A percentile compares a stretch with the other conserved stretches of the same genome.
Evolutionary conservation across 2,888 invertebrate genomes (phyloP).

Genomic region (Alentia gelatinosa): DNA sequence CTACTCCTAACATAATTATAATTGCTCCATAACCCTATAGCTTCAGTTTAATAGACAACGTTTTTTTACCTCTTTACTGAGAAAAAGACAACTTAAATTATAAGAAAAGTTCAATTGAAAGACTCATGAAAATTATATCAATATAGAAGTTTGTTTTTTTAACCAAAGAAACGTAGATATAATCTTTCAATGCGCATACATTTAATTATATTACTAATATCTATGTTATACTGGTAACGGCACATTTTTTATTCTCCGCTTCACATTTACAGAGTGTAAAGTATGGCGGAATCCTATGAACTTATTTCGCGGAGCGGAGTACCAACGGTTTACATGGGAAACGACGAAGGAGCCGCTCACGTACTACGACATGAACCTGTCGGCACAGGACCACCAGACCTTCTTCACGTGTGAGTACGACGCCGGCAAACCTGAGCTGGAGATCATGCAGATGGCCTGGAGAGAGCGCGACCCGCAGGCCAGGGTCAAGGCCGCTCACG

Average conservation of each 20-base stretch:
- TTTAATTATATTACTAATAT: too few species aligned
- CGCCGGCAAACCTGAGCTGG: slow-evolving; percentile 92
- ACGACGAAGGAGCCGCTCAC: slow-evolving; percentile 96
- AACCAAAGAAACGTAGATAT: too few species aligned
- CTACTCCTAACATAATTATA: too few species aligned
- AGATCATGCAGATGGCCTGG: slow-evolving; percentile 98
- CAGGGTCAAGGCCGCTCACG: slow-evolving; percentile 93
- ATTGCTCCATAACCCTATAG: too few species aligned
- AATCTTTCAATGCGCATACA: too few species aligned
- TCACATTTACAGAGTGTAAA: slow-evolving; percentile 88
- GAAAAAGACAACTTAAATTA: too few species aligned
- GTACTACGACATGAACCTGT: slow-evolving; percentile 99
- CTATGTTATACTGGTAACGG: background rate
- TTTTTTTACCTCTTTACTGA: too few species aligned
- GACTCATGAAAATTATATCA: too few species aligned
- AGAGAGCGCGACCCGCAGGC: slow-evolving; percentile 94
- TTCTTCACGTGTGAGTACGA: slow-evolving; percentile 96
- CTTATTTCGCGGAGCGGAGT: slow-evolving; percentile 96
- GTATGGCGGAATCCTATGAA: slow-evolving; percentile 98
- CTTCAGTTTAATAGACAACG: too few species aligned
- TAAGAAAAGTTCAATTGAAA: too few species aligned
- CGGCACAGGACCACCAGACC: slow-evolving; percentile 98
- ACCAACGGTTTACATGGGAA: slow-evolving; percentile 94
- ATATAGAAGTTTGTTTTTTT: too few species aligned
- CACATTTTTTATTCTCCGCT: too few species aligned